These are phyloP conservation scores for Hyposmocoma kahamanoa DNA, from an alignment of 1,140 invertebrate genomes.

Conservation along the genomic window DNA sequence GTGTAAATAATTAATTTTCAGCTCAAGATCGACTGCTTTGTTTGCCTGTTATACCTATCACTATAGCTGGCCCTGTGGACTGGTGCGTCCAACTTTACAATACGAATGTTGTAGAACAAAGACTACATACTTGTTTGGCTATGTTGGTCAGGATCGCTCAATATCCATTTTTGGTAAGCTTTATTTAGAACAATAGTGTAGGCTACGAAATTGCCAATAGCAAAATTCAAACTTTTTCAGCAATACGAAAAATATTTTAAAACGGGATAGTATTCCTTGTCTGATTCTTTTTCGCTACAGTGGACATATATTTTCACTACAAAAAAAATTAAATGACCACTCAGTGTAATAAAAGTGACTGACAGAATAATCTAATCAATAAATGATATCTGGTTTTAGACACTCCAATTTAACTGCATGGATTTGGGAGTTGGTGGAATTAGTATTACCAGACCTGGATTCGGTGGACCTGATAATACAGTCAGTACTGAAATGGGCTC, in stretches of 20 bases:
- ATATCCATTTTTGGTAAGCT: conserved; percentile 74
- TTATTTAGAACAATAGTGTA: no score
- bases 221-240: no score
- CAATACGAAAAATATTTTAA: no score
- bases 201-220: no score
- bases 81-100: conserved; percentile 82
- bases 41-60: conserved; percentile 76
- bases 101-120: conserved; percentile 74
- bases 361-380: no score
- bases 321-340: no score
- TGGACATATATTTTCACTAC: no score
- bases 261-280: no score
- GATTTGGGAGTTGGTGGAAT: conserved; percentile 76
- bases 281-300: no score
- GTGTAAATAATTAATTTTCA: no score
- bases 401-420: conserved; percentile 81
- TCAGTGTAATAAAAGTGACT: no score
- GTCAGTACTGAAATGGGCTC: conserved; percentile 71
- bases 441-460: conserved; percentile 71
- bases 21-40: conserved; percentile 84
- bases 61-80: conserved; percentile 74
- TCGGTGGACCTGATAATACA: conserved; percentile 73
- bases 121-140: conserved; percentile 81
- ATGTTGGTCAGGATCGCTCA: conserved; percentile 78
- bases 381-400: no score